phyloP scores from a whole-genome alignment of 2,797 vertebrate species.

The Bryconaethiops microstoma region DNA sequence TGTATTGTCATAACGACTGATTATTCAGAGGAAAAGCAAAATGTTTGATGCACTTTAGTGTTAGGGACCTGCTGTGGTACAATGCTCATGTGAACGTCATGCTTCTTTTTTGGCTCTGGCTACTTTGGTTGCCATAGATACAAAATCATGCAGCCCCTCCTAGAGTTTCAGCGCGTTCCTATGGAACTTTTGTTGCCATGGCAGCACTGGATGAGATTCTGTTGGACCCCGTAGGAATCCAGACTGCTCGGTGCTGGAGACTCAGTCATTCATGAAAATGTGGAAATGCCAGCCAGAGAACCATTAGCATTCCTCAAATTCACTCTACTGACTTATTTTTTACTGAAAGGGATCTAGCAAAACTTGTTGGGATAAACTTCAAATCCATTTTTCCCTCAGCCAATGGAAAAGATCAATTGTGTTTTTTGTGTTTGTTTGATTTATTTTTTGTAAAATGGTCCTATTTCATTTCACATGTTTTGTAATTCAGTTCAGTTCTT shows the following conservation, averaged over 20 bases:
- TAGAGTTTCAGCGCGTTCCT: slow-evolving; percentile 38
- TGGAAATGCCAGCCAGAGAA: slow-evolving; percentile 20
- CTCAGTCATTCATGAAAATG: slow-evolving; percentile 48
- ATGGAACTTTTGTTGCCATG: slow-evolving; percentile 57
- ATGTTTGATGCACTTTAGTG: slow-evolving; percentile 15
- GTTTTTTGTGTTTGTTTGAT: neutral
- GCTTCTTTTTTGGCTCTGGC: slow-evolving; percentile 1
- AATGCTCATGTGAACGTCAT: neutral
- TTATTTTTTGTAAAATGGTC: neutral
- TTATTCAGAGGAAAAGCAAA: neutral
- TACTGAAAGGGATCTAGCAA: slow-evolving; percentile 17
- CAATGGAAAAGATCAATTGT: neutral
- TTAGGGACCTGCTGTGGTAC: neutral
- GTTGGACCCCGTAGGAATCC: slow-evolving; percentile 27
- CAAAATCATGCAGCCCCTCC: slow-evolving; percentile 20
- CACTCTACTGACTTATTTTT: slow-evolving; percentile 30
- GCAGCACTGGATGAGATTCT: slow-evolving; percentile 45
- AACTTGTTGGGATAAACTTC: neutral
- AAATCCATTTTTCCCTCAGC: neutral
- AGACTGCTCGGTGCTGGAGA: neutral
- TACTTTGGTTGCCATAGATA: slow-evolving; percentile 53
- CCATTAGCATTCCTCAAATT: slow-evolving; percentile 19
- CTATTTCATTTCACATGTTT: neutral
- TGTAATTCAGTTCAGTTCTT: neutral
- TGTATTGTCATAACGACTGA: neutral